Evolutionary conservation across 2,888 invertebrate species (phyloP), one percentile per base, ranked within the genome.

Genomic region (Odontocolon sp.): DNA sequence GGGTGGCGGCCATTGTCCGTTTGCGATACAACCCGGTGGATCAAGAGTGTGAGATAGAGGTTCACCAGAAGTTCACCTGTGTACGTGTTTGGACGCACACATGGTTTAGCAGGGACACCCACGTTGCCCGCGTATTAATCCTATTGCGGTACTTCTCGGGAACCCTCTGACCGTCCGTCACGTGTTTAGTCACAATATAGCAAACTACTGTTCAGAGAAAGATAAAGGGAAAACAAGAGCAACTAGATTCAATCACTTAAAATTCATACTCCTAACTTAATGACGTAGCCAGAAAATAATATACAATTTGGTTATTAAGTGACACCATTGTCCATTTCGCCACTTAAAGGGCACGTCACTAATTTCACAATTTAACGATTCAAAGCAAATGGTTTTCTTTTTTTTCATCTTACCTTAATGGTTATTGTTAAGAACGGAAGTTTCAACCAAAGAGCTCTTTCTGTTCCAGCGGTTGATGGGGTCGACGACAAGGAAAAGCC

Each of bases 61-160:
- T 38, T 42, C 26, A 31, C 8, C 54, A 8, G 31, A 23, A 8
- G 61, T 50, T 56, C n/a, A 57, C 26, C 45, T 36, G 21, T 23
- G 26, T 26, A 42, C 38, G 33, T 57, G 47, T 33, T 11, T 23
- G 23, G n/a, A n/a, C n/a, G 45, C 14, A 28, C 54, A 61, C 31
- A 63, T 45, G 40, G 2, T 23, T 23, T n/a, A 40, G 31, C 68
- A 23, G 18, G 45, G 33, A 42, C 70, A 56, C 40, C 61, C 42
- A 63, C 70, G 61, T 63, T 70, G 40, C 42, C 54, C 31, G 33
- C 54, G 61, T 70, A 56, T 71, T 71, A 64, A 71, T 71, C 71
- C 71, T 71, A 64, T 71, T 71, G 63, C 63, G 56, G 71, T 56
- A 38, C 64, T 56, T 40, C n/a, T 36, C 38, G 40, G 38, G 56